Evolutionary conservation across 2,113 vertebrate species (phyloP), one percentile per base, ranked within the genome.

Genomic region (Petrocephalus microphthalmus): DNA sequence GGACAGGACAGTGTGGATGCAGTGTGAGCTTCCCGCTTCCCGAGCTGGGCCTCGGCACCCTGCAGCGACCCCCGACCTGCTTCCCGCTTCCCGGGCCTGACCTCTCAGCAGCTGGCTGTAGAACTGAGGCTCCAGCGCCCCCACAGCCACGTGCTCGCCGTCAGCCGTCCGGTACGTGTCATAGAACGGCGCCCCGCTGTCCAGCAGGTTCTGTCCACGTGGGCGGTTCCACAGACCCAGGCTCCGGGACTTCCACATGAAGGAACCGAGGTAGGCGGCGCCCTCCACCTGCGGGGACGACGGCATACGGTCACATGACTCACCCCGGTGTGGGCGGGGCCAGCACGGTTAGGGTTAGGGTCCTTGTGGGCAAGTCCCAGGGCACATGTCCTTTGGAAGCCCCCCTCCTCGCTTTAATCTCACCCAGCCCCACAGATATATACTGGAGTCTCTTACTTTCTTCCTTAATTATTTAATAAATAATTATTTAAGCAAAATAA

Each of bases 41-140:
- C 42, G 42, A 3, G 42, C 42, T 3, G 42, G 3, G 42, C 42
- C 42, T 42, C 42, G 3, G 42, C 42, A 42, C 42, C 3, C 29
- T 6, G 29, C 25, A 1, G 29, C 29, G 67, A 37, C 29, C 67
- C 67, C 29, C 13, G 52, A 15, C 67, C 67, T 1, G 13, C 33
- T 33, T 17, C 67, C 67, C 3, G 5, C 0, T 37, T 1, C 0
- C 2, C 11, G 25, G 64, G 64, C 25, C 13, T 37, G 29, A 98
- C 97, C 98, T 20, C 94, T 90, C 17, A 99, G 89, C 1, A 99
- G 92, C 87, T 96, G 92, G 0, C 87, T 0, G 89, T 99, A 99
- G 92, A 99, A 99, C 89, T 97, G 94, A 8, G 97, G 96, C 20
- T 99, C 98, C 2, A 99, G 1, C 1, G 98, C 96, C 15, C 98